Evolutionary conservation across 1,140 invertebrate genomes (phyloP), one percentile per base, ranked within the genome.

Genomic region (Saccostrea cuccullata): DNA sequence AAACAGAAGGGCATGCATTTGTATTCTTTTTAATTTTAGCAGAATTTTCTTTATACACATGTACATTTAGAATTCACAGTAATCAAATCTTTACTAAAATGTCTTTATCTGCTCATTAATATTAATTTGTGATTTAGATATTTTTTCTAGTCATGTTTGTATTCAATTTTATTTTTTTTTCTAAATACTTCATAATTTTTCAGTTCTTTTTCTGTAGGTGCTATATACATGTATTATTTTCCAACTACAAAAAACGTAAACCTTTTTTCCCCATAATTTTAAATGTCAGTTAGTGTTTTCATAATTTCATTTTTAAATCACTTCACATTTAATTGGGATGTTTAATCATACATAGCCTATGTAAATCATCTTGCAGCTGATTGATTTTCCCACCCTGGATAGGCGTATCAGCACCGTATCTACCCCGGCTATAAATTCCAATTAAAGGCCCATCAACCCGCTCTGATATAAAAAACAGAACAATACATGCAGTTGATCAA

Each of bases 121-220:
- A 36, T 67, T n/a, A n/a, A n/a, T n/a, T 67, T 30, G 70, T 77
- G 15, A 77, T 30, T 36, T 77, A 77, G 70, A 77, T 26, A 36
- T 77, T 67, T 67, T 36, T 26, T 77, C 70, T 77, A 77, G 70
- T 77, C 70, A 77, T 30, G 30, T 36, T 36, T 36, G 30, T 77
- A 9, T 47, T 47, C 47, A 47, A 47, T 9, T 47, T 47, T 36
- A 36, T 36, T 47, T 47, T 8, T 8, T 47, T 77, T 77, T 30
- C 67, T 30, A 23, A 23, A 73, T 73, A 67, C 17, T 23, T 20
- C 5, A 23, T 30, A 26, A 26, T 36, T 11, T 77, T 15, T 73
- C 30, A 30, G 23, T 30, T 36, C 70, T 36, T 77, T 36, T 11
- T 77, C 26, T 12, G 11, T 77, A 77, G 70, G 70, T 77, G 70